Base-by-base conservation (phyloP, 2,888 invertebrate species). In the Troides oblongomaculatus region DNA sequence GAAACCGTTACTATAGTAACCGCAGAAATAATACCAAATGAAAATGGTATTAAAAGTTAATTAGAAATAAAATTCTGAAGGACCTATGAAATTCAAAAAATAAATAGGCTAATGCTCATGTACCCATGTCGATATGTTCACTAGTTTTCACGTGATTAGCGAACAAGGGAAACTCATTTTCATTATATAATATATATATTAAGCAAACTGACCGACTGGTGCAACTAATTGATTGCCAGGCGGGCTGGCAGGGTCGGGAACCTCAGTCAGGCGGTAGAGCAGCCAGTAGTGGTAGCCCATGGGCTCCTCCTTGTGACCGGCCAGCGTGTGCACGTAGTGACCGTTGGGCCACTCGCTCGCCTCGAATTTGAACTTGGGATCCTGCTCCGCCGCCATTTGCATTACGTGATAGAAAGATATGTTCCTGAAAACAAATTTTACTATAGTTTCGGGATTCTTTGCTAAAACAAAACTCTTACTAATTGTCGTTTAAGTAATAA, bases 331-430 rank as follows among this genome's bases (percentile, higher is more conserved):
- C 36, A 97, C 97, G 85, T 97, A 97, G 84, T 97, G 97, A 0
- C 97, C 97, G 83, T 97, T 97, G 1, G 97, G 97, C 97, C 97
- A 97, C 82, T 97, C 96, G 76, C 97, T 95, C 0, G 97, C 97
- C 74, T 95, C 95, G 83, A 96, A 96, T 80, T 95, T 94, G 85
- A 93, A 94, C 83, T 94, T 93, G 1, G 95, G 93, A 82, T 97
- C 97, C 78, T 95, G 93, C 74, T 96, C 96, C 71, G 97, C 96
- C 0, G 97, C 97, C 88, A 95, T 94, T 82, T 96, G 95, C 97
- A 97, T 97, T 74, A 96, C 95, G 81, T 94, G 94, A 84, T 94
- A 94, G 87, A 94, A 94, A 61, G 94, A 94, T 56, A 94, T 94
- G 84, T 94, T 94, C 81, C 94, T 93, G 85, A 2, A 82, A 79